Evolutionary conservation across 1,140 invertebrate genomes (phyloP), one percentile per base, ranked within the genome.

Genomic region (Camponotus pennsylvanicus): DNA sequence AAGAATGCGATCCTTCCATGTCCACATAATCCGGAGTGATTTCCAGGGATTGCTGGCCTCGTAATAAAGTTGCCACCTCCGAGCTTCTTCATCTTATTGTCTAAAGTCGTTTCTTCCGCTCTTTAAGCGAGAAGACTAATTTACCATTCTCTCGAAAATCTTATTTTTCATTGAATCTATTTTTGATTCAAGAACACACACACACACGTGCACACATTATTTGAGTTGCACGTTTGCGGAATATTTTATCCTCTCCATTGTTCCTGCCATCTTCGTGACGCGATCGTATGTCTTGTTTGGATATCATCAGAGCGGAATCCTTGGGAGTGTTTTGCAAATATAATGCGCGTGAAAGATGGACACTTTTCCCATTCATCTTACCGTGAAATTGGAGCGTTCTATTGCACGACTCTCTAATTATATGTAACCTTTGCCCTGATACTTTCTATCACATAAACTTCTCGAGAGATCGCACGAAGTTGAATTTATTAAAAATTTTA

Each of bases 1-100:
- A 66, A 45, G 84, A 86, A 79, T 59, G 75, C 45, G 32, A 67
- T 37, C 52, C 40, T 76, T 59, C n/a, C 42, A 13, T 21, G 78
- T 71, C 57, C 77, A 67, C 42, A 67, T 34, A 71, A 86, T 42
- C 42, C 52, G 18, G 27, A 27, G 27, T 52, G 55, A 82, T 78
- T 64, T 86, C 66, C 78, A 82, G 77, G 71, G 67, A 82, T 71
- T 82, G 77, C 49, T 18, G 49, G 67, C 71, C 64, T 83, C 57
- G 67, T 40, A 82, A 86, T 21, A 45, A 21, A 21, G 13, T 42
- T 11, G 63, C 76, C 66, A 66, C 32, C 76, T 40, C 13, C 27
- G 57, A 27, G 42, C 4, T 13, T 49, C 34, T 21, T 32, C 73
- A 21, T 32, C n/a, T 64, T 34, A 21, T 13, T 13, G 21, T n/a